Base-by-base conservation (phyloP, 1,140 invertebrate species). In the Tetramorium parvispinum region DNA sequence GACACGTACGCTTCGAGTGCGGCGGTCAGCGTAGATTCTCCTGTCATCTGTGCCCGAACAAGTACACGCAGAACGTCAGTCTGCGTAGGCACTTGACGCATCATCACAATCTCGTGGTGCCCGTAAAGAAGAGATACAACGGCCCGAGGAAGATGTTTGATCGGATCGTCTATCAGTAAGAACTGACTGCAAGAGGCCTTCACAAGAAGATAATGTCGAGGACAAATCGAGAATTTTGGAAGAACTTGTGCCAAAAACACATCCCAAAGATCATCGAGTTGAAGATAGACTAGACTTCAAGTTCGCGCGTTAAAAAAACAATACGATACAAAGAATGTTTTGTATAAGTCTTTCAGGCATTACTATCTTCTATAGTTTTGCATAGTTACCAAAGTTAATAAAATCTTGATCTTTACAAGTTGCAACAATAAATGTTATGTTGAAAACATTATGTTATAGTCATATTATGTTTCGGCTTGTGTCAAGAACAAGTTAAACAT, bases 1-100 rank as follows among this genome's bases (percentile, higher is more conserved):
- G 95, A 53, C 96, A 96, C 86, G 93, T 94, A 27, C 94, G 94
- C 13, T 96, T 95, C 83, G 96, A 96, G 85, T 96, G 96, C 87
- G 95, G 95, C 46, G 95, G 93, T 40, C 93, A 94, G 55, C 92
- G 95, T 21, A 93, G 94, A 88, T 96, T 96, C 76, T 87, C 88
- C 5, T 96, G 95, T 79, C 86, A 92, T 24, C 86, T 94, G 7
- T 96, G 95, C 85, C 91, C 93, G 16, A 95, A 95, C 81, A 93
- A 92, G 68, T 96, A 96, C 89, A 94, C 93, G 3, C 93, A 94
- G 21, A 95, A 94, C 10, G 92, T 91, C 70, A 95, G 94, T 61
- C 83, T 96, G 5, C 92, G 92, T 11, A 93, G 94, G 6, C 94
- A 95, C 61, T 40, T 92, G 43, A 86, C 90, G n/a, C 88, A 87